Conservation (phyloP, 2,113 vertebrate genomes). For the Lucifuga dentata region DNA sequence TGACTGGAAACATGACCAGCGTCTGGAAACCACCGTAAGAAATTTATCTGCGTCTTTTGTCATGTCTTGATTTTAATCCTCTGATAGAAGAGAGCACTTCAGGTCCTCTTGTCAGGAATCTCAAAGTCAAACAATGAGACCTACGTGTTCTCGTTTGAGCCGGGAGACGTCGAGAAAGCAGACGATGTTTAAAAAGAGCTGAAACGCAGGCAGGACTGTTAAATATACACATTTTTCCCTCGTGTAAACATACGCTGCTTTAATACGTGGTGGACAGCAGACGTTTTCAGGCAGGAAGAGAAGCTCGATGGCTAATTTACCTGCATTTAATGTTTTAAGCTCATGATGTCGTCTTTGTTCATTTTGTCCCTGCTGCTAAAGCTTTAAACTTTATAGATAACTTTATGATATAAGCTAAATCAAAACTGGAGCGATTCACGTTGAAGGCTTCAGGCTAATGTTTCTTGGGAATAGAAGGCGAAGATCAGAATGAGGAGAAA, state of each 20-base stretch:
- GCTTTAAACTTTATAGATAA: too few relatives aligned
- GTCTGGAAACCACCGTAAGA: not conserved
- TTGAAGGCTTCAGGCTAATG: too few relatives aligned
- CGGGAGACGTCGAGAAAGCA: not conserved
- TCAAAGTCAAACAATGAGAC: not conserved
- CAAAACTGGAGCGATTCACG: too few relatives aligned
- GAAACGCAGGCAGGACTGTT: not conserved
- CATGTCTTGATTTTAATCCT: not conserved
- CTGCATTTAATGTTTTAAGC: not conserved
- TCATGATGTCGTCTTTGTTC: not conserved
- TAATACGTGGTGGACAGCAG: not conserved
- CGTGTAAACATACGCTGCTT: slow-evolving; percentile 30
- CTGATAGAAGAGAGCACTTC: slow-evolving; percentile 23
- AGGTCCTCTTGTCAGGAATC: slow-evolving; percentile 17
- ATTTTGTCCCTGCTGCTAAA: not conserved
- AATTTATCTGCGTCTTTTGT: not conserved
- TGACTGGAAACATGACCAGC: not conserved
- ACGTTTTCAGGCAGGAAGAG: not conserved
- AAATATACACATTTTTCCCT: slow-evolving; percentile 30
- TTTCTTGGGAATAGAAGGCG: too few relatives aligned
- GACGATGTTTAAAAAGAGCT: slow-evolving; percentile 29
- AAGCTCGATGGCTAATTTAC: not conserved
- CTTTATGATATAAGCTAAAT: too few relatives aligned
- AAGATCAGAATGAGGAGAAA: too few relatives aligned
- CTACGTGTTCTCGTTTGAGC: not conserved